phyloP scores from a whole-genome alignment of 2,888 invertebrate species.

The Pedicia rivosa region DNA sequence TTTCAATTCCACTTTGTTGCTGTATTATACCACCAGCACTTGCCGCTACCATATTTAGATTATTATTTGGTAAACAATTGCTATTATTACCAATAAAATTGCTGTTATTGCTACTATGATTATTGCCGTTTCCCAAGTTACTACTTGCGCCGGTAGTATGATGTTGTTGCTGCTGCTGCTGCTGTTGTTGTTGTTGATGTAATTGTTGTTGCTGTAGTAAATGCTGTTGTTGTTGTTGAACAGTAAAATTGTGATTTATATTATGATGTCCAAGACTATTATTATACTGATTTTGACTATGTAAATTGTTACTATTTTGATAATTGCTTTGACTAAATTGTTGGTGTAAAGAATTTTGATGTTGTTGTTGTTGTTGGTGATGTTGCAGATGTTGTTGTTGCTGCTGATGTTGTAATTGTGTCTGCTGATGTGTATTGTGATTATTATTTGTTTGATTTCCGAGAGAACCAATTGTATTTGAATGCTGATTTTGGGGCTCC shows the following conservation, averaged over 20 bases:
- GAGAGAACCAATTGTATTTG: not conserved
- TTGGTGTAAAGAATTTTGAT: not conserved
- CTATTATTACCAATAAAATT: not conserved
- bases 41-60: constrained; percentile 25
- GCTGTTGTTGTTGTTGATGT: no score
- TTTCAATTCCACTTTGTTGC: constrained; percentile 28
- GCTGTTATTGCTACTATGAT: not conserved
- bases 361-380: constrained; percentile 14
- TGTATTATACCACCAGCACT: no score
- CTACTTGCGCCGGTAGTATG: no score
- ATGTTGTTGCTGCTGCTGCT: no score
- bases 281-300: no score
- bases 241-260: no score
- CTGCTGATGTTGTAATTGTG: constrained; percentile 18
- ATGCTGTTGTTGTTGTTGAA: no score
- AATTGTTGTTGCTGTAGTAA: no score
- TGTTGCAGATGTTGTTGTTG: constrained; percentile 16
- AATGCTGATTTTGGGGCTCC: constrained; percentile 6
- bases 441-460: not conserved
- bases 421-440: not conserved
- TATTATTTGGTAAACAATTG: constrained; percentile 9
- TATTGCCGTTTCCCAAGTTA: constrained; percentile 2
- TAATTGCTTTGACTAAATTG: no score
- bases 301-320: no score
- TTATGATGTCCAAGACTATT: no score